Conservation (phyloP, 2,888 invertebrate genomes). For the Amiota minor region DNA sequence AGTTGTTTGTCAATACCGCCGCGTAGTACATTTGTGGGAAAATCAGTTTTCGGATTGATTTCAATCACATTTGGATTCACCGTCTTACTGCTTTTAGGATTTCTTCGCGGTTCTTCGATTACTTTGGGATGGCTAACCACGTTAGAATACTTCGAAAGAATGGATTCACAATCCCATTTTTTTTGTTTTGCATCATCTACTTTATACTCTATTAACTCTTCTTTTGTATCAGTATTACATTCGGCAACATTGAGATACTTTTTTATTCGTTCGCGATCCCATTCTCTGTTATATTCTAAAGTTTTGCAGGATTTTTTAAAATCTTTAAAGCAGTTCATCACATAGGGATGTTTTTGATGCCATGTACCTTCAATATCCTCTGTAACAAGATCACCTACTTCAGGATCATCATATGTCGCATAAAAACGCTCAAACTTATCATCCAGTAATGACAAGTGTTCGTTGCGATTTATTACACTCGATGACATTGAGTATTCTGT, state of each 20-base stretch:
- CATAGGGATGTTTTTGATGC: conserved; percentile 77
- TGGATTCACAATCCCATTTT: conserved; percentile 93
- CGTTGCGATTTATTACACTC: conserved; percentile 88
- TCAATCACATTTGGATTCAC: conserved; percentile 76
- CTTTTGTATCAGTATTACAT: conserved; percentile 75
- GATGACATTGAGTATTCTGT: conserved; percentile 96
- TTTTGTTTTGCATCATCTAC: conserved; percentile 79
- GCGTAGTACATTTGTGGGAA: conserved; percentile 81
- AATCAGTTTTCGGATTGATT: conserved; percentile 82
- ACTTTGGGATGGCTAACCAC: conserved; percentile 93
- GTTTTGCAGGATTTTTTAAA: conserved; percentile 79
- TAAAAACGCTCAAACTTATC: conserved; percentile 90
- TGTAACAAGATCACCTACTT: conserved; percentile 90
- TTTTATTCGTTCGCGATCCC: conserved; percentile 74
- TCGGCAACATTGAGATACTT: conserved; percentile 70
- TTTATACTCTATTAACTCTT: conserved; percentile 77
- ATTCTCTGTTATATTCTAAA: conserved; percentile 77
- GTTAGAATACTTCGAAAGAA: conserved; percentile 91
- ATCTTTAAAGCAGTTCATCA: conserved; percentile 83
- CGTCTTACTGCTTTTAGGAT: conserved; percentile 63
- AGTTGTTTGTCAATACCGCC: conserved; percentile 77
- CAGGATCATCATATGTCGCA: conserved; percentile 89
- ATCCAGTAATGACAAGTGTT: conserved; percentile 87
- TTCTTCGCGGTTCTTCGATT: conserved; percentile 81
- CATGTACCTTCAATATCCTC: conserved; percentile 87